Percentiles rank a stretch among this genome's conserved stretches.
These are phyloP conservation scores for Lampris incognitus DNA, from an alignment of 2,113 vertebrate species.

Conservation along the genomic window DNA sequence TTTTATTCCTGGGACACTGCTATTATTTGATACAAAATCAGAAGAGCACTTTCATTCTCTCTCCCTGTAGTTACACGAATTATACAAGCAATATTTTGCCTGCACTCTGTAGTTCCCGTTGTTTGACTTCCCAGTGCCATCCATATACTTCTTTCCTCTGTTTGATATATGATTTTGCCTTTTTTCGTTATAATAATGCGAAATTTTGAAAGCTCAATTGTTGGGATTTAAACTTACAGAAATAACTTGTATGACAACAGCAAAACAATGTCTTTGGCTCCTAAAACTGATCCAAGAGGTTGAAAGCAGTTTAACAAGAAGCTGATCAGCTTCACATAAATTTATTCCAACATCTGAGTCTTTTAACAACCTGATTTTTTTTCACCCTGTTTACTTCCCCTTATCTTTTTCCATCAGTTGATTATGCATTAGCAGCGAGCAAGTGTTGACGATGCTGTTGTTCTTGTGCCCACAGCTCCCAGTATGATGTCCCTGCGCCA, in stretches of 20 bases:
- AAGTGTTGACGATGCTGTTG: constrained; percentile 38
- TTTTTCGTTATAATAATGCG: neutral
- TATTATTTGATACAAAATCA: neutral
- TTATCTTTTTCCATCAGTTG: neutral
- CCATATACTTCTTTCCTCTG: neutral
- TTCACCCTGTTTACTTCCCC: constrained; percentile 1
- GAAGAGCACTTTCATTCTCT: neutral
- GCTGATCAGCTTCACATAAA: neutral
- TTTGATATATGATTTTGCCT: neutral
- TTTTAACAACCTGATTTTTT: constrained; percentile 25
- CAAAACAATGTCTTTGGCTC: neutral
- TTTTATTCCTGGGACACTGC: neutral
- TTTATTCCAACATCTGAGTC: constrained; percentile 30
- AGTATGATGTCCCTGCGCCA: constrained; percentile 92
- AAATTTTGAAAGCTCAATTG: constrained; percentile 19
- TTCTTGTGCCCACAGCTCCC: constrained; percentile 87
- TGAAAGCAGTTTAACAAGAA: neutral
- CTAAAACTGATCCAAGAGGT: neutral
- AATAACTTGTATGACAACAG: neutral
- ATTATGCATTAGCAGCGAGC: neutral
- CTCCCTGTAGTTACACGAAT: neutral
- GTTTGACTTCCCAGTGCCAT: neutral
- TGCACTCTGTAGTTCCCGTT: neutral
- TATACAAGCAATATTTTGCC: neutral
- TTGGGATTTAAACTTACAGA: neutral